Evolutionary conservation across 2,888 invertebrate species (phyloP).

Genomic region (Drosophila birchii): DNA sequence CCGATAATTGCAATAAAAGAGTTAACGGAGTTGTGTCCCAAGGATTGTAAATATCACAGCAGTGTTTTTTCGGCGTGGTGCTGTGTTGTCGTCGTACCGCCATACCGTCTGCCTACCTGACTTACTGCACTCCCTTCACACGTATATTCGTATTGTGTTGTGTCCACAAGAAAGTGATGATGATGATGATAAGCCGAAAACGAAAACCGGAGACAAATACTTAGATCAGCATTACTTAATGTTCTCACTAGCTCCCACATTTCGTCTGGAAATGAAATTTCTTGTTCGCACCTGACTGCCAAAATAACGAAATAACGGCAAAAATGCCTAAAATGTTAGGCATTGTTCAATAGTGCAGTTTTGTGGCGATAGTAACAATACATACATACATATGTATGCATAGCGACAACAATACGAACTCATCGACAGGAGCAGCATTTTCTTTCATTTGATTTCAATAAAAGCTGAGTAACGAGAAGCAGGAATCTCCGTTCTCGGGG

Average conservation of each 20-base stretch:
- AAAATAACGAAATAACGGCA: constrained; percentile 1
- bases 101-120: constrained; percentile 7
- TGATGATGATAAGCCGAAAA: constrained; percentile 6
- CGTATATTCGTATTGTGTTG: constrained; percentile 4
- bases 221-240: constrained; percentile 1
- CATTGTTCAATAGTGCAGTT: too few species aligned
- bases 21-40: not conserved
- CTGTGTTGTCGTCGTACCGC: not conserved
- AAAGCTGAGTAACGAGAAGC: constrained; percentile 1
- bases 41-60: not conserved
- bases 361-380: constrained; percentile 7
- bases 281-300: constrained; percentile 1
- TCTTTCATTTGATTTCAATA: constrained; percentile 25
- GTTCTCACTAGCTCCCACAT: not conserved
- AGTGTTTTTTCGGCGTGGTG: not conserved
- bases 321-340: not conserved
- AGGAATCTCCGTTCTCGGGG: constrained; percentile 1
- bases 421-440: constrained; percentile 13
- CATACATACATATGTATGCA: not conserved
- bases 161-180: constrained; percentile 5
- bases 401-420: constrained; percentile 28
- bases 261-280: not conserved
- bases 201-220: not conserved
- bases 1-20: not conserved
- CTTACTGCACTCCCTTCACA: constrained; percentile 2